These are phyloP conservation scores for Sarcophaga carnaria DNA, from an alignment of 2,888 invertebrate genomes.

Conservation along the genomic window DNA sequence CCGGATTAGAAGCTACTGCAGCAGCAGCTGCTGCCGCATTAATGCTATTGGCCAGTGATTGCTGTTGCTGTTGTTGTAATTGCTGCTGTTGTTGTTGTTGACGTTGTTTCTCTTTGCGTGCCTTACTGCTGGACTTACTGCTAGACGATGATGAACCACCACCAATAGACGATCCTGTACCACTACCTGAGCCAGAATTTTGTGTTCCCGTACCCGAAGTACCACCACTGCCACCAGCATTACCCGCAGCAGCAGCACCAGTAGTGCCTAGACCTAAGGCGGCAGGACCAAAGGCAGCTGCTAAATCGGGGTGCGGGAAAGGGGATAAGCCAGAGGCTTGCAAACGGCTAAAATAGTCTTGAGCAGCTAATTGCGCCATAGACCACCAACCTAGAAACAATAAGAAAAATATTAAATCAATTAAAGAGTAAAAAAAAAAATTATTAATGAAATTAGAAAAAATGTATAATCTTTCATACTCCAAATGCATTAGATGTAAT, in stretches of 20 bases:
- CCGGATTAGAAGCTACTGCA: constrained; percentile 78
- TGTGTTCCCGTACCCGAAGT: constrained; percentile 71
- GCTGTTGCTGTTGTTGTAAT: constrained; percentile 77
- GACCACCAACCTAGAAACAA: constrained; percentile 90
- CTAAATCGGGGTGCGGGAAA: constrained; percentile 87
- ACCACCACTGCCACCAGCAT: constrained; percentile 74
- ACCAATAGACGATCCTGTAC: constrained; percentile 74
- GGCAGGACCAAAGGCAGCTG: constrained; percentile 83
- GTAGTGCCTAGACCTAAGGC: constrained; percentile 78
- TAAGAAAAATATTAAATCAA: neutral
- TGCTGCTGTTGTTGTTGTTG: constrained; percentile 77
- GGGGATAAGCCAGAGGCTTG: constrained; percentile 90
- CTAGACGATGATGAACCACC: constrained; percentile 74
- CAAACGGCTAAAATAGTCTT: constrained; percentile 92
- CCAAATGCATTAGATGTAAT: no score
- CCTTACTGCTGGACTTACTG: constrained; percentile 79
- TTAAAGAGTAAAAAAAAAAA: neutral
- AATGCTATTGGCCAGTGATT: constrained; percentile 79
- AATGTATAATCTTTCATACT: neutral
- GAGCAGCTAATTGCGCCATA: constrained; percentile 94
- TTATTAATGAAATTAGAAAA: neutral
- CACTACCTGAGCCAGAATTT: constrained; percentile 74
- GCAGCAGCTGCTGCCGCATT: constrained; percentile 79
- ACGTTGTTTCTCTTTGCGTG: constrained; percentile 80
- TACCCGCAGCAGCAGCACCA: constrained; percentile 77